Evolutionary conservation across 2,888 invertebrate species (phyloP).

Genomic region (Dermolepida albohirtum): DNA sequence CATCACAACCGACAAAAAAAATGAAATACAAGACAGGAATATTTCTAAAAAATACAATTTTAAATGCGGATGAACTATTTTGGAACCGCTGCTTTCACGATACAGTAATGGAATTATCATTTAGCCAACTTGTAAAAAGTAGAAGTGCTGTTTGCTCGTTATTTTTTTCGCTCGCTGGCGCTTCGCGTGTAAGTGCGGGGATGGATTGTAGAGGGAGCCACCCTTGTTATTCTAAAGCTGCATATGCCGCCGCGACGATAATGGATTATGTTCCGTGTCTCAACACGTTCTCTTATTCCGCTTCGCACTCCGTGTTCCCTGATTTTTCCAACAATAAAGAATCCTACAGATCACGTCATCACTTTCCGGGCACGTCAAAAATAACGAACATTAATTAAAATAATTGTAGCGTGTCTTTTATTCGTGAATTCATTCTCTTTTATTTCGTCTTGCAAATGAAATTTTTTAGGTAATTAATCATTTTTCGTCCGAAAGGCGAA

Average conservation of each 20-base stretch:
- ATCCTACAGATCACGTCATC: slow-evolving; percentile 16
- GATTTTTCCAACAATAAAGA: slow-evolving; percentile 11
- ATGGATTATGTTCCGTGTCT: slow-evolving; percentile 52
- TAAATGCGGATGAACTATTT: slow-evolving; percentile 40
- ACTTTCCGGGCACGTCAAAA: not conserved
- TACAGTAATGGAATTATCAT: slow-evolving; percentile 60
- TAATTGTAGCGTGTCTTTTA: too few species aligned
- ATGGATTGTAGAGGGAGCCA: slow-evolving; percentile 54
- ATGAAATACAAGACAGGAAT: not conserved
- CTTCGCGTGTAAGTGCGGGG: slow-evolving; percentile 53
- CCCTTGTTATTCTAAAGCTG: slow-evolving; percentile 59
- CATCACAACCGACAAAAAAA: not conserved
- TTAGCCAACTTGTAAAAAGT: slow-evolving; percentile 60
- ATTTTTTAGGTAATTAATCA: too few species aligned
- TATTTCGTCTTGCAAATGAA: too few species aligned
- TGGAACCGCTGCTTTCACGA: slow-evolving; percentile 43
- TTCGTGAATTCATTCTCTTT: too few species aligned
- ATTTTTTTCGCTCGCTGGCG: slow-evolving; percentile 57
- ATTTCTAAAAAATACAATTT: not conserved
- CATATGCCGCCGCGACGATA: slow-evolving; percentile 54
- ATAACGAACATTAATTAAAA: slow-evolving; percentile 12
- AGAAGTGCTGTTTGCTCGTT: slow-evolving; percentile 60
- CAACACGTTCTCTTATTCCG: slow-evolving; percentile 32
- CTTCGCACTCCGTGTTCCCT: not conserved
- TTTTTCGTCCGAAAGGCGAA: too few species aligned